These are phyloP conservation scores for Drosophila biarmipes DNA, from an alignment of 1,140 invertebrate species.

Conservation along the genomic window DNA sequence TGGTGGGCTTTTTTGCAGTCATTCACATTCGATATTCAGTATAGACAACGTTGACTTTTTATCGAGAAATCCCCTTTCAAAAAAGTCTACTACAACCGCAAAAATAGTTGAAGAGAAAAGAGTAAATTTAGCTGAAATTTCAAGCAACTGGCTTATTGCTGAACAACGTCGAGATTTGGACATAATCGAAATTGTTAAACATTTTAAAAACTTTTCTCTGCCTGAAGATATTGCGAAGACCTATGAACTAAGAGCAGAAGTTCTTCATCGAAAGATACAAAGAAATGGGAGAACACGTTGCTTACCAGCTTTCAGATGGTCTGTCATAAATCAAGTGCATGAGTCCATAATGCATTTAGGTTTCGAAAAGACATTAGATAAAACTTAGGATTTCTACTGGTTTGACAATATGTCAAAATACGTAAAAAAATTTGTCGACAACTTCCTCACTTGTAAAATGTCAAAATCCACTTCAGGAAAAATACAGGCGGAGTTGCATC, in stretches of 20 bases:
- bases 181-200: not conserved
- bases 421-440: too few relatives aligned
- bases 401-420: too few relatives aligned
- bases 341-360: slow-evolving; percentile 17
- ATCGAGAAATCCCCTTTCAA: too few relatives aligned
- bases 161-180: not conserved
- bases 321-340: slow-evolving; percentile 73
- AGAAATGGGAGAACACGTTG: slow-evolving; percentile 47
- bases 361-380: too few relatives aligned
- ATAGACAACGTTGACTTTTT: too few relatives aligned
- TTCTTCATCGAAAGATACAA: slow-evolving; percentile 49
- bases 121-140: slow-evolving; percentile 38
- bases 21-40: too few relatives aligned
- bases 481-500: too few relatives aligned
- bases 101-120: slow-evolving; percentile 11
- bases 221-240: not conserved
- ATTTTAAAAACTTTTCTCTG: slow-evolving; percentile 8
- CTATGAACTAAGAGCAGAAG: not conserved
- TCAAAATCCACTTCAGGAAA: too few relatives aligned
- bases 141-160: slow-evolving; percentile 33
- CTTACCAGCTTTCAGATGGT: slow-evolving; percentile 65
- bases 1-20: too few relatives aligned
- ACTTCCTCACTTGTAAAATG: too few relatives aligned
- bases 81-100: not conserved
- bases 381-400: too few relatives aligned